These are phyloP conservation scores for Antheraea mylitta DNA, from an alignment of 1,140 invertebrate species.

Conservation along the genomic window DNA sequence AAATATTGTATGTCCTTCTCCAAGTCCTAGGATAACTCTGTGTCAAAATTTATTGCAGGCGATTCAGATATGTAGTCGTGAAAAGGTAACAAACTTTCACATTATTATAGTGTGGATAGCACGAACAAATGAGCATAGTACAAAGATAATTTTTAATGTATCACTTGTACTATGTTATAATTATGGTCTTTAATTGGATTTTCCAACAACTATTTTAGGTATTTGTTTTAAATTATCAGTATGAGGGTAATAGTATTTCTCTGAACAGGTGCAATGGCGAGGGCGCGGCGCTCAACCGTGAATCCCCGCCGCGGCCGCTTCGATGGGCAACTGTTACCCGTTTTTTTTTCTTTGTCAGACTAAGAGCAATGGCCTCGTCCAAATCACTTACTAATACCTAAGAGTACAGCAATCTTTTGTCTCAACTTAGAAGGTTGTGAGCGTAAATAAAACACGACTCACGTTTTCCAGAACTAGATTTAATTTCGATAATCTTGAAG, in stretches of 20 bases:
- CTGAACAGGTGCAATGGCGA: conserved; percentile 53
- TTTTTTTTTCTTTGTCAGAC: conserved; percentile 50
- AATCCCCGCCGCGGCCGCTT: conserved; percentile 45
- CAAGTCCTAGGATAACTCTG: too few species aligned
- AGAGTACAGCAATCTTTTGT: background rate
- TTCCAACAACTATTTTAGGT: too few species aligned
- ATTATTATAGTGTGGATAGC: too few species aligned
- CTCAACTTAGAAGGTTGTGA: background rate
- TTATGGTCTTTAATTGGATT: too few species aligned
- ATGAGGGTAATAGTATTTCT: conserved; percentile 12
- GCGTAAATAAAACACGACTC: background rate
- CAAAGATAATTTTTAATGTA: too few species aligned
- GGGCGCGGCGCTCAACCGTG: conserved; percentile 68
- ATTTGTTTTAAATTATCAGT: conserved; percentile 4
- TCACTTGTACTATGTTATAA: too few species aligned
- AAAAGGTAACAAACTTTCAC: too few species aligned
- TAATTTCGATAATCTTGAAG: background rate
- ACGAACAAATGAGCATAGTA: too few species aligned
- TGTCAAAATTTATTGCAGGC: too few species aligned
- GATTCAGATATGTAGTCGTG: too few species aligned
- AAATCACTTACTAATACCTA: conserved; percentile 29
- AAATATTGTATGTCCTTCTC: too few species aligned
- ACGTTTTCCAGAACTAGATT: background rate
- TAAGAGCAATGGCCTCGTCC: conserved; percentile 57
- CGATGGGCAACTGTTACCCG: conserved; percentile 65